Evolutionary conservation across 2,797 vertebrate species (phyloP), one percentile per base, ranked within the genome.

Genomic region (Sternarchorhynchus goeldii): DNA sequence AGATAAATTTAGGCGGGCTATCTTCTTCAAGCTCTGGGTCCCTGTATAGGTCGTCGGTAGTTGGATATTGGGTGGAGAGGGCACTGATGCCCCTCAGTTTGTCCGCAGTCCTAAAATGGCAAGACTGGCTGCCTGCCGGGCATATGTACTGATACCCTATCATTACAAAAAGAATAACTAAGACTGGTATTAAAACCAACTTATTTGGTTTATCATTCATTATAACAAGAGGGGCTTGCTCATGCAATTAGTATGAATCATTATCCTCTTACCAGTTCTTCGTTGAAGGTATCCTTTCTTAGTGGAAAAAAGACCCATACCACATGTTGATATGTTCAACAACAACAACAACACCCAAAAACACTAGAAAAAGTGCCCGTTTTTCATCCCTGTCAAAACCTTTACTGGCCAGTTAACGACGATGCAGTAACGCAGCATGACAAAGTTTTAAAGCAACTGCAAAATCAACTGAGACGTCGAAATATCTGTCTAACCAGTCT

Each of bases 171-270:
- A 98, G 94, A 78, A 98, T 93, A 5, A 95, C 94, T 87, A 97
- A 88, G 86, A 98, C 89, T 60, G 95, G 96, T 87, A 96, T 94
- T 91, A 97, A 91, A 87, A 98, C 92, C 91, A 96, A 95, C 93
- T 96, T 97, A 88, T 94, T 95, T 93, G 94, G 93, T 92, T 95
- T 95, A 77, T 97, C 96, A 91, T 96, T 96, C 97, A 98, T 97
- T 89, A 92, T 96, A 88, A 90, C 88, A 82, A 78, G 88, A 88
- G 73, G 83, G 79, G 88, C 90, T 87, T 83, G 58, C 88, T 92
- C 88, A 91, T 89, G 88, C 88, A 90, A 89, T 91, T 89, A 91
- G 87, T 86, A 85, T 85, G 87, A 91, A 91, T 85, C 79, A 74
- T 76, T 56, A 77, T 80, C 76, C 66, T 36, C 53, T 62, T 39